Percentiles rank a stretch among this genome's conserved stretches.
phyloP scores from a whole-genome alignment of 2,113 vertebrate species.

The Colius striatus region DNA sequence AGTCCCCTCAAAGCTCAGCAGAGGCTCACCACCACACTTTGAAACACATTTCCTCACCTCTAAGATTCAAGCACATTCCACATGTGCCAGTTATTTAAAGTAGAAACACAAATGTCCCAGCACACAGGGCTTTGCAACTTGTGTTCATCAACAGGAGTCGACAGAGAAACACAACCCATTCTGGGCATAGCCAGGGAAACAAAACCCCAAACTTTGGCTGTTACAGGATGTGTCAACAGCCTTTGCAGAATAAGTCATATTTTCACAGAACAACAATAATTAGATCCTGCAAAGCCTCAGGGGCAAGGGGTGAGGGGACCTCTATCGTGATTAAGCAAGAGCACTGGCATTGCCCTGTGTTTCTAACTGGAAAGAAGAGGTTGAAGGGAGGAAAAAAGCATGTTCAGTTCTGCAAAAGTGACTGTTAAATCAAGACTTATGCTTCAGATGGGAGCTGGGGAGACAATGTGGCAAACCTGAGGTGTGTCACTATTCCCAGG shows the following conservation, averaged over 20 bases:
- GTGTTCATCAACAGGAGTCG: neutral
- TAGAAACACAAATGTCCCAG: neutral
- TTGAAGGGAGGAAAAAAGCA: neutral
- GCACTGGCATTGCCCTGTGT: neutral
- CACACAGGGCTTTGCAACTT: neutral
- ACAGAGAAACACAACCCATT: neutral
- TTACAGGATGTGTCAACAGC: neutral
- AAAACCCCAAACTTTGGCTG: neutral
- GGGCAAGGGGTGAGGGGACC: neutral
- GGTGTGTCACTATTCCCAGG: neutral
- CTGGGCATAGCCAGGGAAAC: neutral
- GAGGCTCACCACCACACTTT: neutral
- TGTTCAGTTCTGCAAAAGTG: neutral
- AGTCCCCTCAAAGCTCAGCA: neutral
- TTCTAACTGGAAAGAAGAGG: neutral
- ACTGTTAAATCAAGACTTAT: neutral
- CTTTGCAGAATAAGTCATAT: neutral
- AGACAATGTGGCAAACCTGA: neutral
- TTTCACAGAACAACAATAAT: neutral
- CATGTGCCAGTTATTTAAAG: neutral
- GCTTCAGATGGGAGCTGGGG: neutral
- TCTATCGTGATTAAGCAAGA: neutral
- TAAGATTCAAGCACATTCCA: neutral
- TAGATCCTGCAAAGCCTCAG: neutral
- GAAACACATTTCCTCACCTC: neutral